Conservation (phyloP, 2,113 vertebrate genomes). For the Raphicerus campestris region DNA sequence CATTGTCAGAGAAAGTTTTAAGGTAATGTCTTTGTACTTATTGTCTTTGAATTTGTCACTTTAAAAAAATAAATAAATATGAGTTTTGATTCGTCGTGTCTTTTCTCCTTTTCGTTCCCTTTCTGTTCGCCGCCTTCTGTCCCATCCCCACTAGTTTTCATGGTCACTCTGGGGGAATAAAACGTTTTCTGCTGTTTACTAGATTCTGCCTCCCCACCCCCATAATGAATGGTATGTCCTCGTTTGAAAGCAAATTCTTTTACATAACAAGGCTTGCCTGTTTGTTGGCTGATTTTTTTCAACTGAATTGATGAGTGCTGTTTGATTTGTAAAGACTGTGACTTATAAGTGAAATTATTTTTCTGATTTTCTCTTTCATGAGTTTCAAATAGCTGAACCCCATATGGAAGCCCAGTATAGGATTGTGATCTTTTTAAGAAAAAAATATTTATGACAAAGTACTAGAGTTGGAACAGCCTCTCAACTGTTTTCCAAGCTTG, state of each 20-base stretch:
- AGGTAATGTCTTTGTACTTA: not conserved
- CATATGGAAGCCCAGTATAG: not conserved
- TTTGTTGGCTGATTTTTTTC: not conserved
- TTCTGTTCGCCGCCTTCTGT: not conserved
- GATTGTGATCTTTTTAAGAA: not conserved
- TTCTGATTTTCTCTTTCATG: not conserved
- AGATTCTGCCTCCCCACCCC: not conserved
- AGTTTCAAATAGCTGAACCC: not conserved
- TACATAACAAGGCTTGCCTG: not conserved
- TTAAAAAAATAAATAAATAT: too few relatives aligned
- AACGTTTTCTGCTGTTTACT: not conserved
- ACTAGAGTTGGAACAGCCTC: not conserved
- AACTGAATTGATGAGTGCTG: not conserved
- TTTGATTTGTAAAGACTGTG: not conserved
- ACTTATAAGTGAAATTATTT: not conserved
- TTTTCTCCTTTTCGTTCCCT: not conserved
- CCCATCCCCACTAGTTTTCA: not conserved
- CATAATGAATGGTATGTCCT: not conserved
- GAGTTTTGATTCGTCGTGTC: not conserved
- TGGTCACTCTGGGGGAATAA: not conserved
- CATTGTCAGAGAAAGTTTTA: not conserved
- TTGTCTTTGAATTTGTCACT: not conserved
- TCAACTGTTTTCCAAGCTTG: not conserved
- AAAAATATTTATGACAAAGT: not conserved
- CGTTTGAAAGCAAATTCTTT: constrained; percentile 1